Conservation (phyloP, 2,797 vertebrate species). For the Sebastes trivittatus region DNA sequence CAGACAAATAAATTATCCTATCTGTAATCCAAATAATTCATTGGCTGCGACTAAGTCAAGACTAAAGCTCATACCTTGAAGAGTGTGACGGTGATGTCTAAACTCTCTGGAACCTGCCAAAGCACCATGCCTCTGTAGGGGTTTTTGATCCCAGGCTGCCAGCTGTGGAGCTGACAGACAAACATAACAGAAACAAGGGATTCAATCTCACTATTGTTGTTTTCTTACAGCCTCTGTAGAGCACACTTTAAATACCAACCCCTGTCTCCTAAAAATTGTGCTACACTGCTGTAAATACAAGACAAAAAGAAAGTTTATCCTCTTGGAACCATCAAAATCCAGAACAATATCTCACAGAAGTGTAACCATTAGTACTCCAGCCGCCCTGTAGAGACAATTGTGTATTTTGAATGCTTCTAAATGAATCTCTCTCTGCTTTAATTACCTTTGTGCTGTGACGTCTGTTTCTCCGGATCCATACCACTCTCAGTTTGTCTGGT, state of each 20-base stretch:
- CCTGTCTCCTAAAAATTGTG: not conserved
- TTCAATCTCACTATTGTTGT: not conserved
- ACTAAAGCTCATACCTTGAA: slow-evolving; percentile 83
- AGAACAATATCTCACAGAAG: not conserved
- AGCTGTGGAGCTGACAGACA: slow-evolving; percentile 85
- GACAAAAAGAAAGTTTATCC: not conserved
- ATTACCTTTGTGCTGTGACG: slow-evolving; percentile 89
- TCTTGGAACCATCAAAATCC: not conserved
- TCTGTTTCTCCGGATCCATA: slow-evolving; percentile 90
- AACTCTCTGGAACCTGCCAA: slow-evolving; percentile 90
- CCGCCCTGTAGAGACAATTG: not conserved
- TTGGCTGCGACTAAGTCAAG: not conserved
- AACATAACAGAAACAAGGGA: not conserved
- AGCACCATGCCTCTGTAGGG: slow-evolving; percentile 88
- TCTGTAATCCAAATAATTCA: not conserved
- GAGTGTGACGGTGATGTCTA: slow-evolving; percentile 89
- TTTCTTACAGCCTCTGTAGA: not conserved
- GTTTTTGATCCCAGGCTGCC: slow-evolving; percentile 92
- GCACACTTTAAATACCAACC: not conserved
- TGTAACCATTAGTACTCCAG: not conserved
- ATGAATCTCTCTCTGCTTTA: not conserved
- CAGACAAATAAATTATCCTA: not conserved
- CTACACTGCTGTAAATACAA: not conserved
- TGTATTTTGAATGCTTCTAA: not conserved
- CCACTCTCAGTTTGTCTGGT: slow-evolving; percentile 90